Evolutionary conservation across 2,797 vertebrate species (phyloP), one percentile per base, ranked within the genome.

Genomic region (Perdix hodgsoniae): DNA sequence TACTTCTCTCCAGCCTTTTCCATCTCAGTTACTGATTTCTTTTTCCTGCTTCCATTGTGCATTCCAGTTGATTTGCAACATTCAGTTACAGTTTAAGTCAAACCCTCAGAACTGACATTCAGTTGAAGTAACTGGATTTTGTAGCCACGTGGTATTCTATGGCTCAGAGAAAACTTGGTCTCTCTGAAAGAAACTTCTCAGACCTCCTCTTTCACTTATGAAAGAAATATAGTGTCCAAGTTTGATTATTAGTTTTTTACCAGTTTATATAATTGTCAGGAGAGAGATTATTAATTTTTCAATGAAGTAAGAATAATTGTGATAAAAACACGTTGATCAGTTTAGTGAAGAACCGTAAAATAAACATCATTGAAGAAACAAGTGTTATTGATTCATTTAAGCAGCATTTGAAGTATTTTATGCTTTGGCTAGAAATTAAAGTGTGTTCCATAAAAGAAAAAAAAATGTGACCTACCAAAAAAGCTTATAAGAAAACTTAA

Each of bases 261-360:
- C 11, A 70, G 33, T 83, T 85, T 70, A 91, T 79, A 31, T 15
- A 76, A 29, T 85, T 95, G 95, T 88, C 56, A 64, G 57, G 88
- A 78, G 59, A 79, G 70, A 73, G 40, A 70, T 3, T 1, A 92
- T 88, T 92, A 91, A 86, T 88, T 95, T 94, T 35, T 45, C 73
- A 86, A 59, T 91, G 88, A 90, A 93, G n/a, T 64, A 92, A 92
- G 61, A 94, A 94, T 72, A 96, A 88, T 45, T 57, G 49, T 91
- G 65, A 90, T 88, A 49, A 57, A 92, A 96, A 93, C 33, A 17
- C 54, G 92, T 91, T 71, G 44, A 91, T 90, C 91, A 94, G 54
- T 83, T 92, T 87, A 95, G 92, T 82, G 73, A 78, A 91, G 69
- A 52, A 92, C 6, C 89, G 57, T 78, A 83, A 95, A 94, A 59